phyloP scores from a whole-genome alignment of 2,113 vertebrate genomes.

The Cairina moschata region DNA sequence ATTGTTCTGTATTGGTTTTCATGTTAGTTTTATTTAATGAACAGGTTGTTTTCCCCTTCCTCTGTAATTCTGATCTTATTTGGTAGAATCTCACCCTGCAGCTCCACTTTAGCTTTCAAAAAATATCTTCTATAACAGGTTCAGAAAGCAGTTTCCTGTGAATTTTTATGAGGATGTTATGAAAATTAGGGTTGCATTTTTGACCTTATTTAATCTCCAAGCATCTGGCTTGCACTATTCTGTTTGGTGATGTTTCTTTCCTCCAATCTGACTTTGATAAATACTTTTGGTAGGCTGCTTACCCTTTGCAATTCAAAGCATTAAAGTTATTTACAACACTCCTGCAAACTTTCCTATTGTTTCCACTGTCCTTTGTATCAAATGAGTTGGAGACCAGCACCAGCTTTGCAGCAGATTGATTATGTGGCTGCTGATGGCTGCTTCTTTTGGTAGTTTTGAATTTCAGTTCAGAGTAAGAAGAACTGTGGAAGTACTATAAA shows the following conservation, averaged over 20 bases:
- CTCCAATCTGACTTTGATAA: slow-evolving; percentile 63
- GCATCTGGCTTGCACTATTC: slow-evolving; percentile 68
- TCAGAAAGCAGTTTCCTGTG: slow-evolving; percentile 65
- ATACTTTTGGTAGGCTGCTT: slow-evolving; percentile 49
- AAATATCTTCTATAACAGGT: slow-evolving; percentile 35
- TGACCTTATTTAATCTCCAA: slow-evolving; percentile 72
- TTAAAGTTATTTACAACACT: slow-evolving; percentile 54
- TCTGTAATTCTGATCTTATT: slow-evolving; percentile 13
- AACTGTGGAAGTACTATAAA: slow-evolving; percentile 58
- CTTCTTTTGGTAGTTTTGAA: slow-evolving; percentile 70
- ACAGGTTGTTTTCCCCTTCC: not conserved
- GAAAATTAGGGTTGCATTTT: slow-evolving; percentile 60
- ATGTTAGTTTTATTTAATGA: slow-evolving; percentile 26
- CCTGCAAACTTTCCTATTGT: slow-evolving; percentile 59
- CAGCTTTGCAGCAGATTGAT: slow-evolving; percentile 66
- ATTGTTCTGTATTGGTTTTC: slow-evolving; percentile 6
- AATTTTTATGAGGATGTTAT: slow-evolving; percentile 63
- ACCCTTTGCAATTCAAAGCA: slow-evolving; percentile 66
- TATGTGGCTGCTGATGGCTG: slow-evolving; percentile 63
- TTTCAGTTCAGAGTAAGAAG: slow-evolving; percentile 71
- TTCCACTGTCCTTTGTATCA: slow-evolving; percentile 59
- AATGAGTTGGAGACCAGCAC: slow-evolving; percentile 49
- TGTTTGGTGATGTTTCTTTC: slow-evolving; percentile 56
- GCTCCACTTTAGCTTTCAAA: not conserved
- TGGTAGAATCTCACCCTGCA: not conserved